Evolutionary conservation across 2,888 invertebrate genomes (phyloP), one percentile per base, ranked within the genome.

Genomic region (Hypsopygia costalis): DNA sequence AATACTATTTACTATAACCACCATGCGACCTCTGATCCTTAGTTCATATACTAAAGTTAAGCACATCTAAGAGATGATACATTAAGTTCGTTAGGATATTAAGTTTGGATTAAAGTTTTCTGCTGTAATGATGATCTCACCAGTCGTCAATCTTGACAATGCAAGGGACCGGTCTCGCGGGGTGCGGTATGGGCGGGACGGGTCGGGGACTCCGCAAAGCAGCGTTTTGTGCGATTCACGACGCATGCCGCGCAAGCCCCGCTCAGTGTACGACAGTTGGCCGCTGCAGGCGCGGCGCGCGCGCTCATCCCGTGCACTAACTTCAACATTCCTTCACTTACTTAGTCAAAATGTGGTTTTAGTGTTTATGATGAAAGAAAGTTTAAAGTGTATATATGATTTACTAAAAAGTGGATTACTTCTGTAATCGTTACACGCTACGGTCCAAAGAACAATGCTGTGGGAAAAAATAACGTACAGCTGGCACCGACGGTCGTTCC

Each of bases 401-500:
- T 63, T 55, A 34, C 52, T 49, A 63, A 72, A 72, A 75, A 68
- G 62, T 76, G 67, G 47, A 65, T 69, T 61, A 66, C 58, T 67
- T 60, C 46, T 52, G 49, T 63, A 63, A 71, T 73, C 68, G 71
- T 77, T 72, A 65, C 62, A 66, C 69, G 85, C 70, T 72, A 82
- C 86, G 87, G 86, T 85, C 82, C 78, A 81, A 85, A 81, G 87
- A 83, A 87, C 87, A 87, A 87, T 87, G 88, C 87, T 89, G 89
- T 89, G 89, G 89, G 89, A 89, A 89, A 89, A 89, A 89, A 86
- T 89, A 89, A 89, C 89, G 89, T 89, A 82, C 89, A 88, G 87
- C 88, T 86, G 87, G 82, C 85, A 83, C 82, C 83, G 83, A 67
- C 85, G 76, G 76, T 82, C 86, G 86, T 86, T 86, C 85, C 83